These are phyloP conservation scores for Polyploca ridens DNA, from an alignment of 2,888 invertebrate species.

Conservation along the genomic window DNA sequence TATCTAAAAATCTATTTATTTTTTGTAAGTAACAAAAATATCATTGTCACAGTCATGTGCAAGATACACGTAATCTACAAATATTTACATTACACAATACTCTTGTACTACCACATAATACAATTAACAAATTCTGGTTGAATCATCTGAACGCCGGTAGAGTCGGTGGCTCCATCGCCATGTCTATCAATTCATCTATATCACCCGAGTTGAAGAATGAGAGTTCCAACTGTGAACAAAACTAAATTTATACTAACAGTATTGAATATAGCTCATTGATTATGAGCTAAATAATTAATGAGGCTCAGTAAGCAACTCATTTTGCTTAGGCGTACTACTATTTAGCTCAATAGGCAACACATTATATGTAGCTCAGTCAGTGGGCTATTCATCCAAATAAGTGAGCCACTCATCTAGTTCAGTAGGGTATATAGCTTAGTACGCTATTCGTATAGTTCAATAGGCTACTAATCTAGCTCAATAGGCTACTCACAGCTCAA, in stretches of 20 bases:
- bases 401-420: too few species aligned
- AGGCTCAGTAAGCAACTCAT: too few species aligned
- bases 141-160: slow-evolving; percentile 60
- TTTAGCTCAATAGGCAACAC: too few species aligned
- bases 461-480: too few species aligned
- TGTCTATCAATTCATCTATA: slow-evolving; percentile 77
- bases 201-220: slow-evolving; percentile 79
- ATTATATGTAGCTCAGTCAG: too few species aligned
- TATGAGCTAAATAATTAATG: too few species aligned
- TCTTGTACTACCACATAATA: background rate
- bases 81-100: slow-evolving; percentile 16
- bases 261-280: too few species aligned
- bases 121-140: background rate
- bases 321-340: too few species aligned
- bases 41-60: slow-evolving; percentile 2
- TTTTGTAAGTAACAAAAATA: background rate
- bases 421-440: too few species aligned
- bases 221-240: slow-evolving; percentile 66
- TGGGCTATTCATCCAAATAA: too few species aligned
- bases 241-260: background rate
- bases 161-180: slow-evolving; percentile 72
- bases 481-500: too few species aligned
- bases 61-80: background rate
- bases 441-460: too few species aligned
- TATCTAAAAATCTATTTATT: background rate